Conservation (phyloP, 1,140 invertebrate genomes). For the Drosophila athabasca region DNA sequence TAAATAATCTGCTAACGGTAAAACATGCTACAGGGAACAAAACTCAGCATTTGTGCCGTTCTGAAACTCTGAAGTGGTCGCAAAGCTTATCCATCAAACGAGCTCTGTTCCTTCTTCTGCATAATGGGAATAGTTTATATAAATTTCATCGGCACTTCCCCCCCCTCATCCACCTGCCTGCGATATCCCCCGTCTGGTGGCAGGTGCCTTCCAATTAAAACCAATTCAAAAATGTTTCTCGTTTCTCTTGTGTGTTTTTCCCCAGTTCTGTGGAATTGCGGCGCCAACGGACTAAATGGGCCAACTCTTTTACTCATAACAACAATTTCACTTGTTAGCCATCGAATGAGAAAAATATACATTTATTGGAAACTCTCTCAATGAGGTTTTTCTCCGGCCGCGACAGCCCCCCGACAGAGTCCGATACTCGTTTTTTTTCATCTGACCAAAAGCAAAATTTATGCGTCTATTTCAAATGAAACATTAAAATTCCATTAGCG, state of each 20-base stretch:
- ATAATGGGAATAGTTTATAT: conserved; percentile 7
- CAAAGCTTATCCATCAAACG: too few relatives aligned
- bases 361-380: conserved; percentile 3
- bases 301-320: conserved; percentile 48
- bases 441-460: conserved; percentile 63
- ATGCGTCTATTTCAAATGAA: conserved; percentile 75
- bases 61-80: too few relatives aligned
- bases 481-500: conserved; percentile 82
- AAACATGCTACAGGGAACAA: too few relatives aligned
- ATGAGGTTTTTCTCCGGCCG: conserved; percentile 18
- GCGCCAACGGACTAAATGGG: conserved; percentile 60
- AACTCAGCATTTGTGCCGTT: too few relatives aligned
- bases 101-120: too few relatives aligned
- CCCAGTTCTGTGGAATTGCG: conserved; percentile 51
- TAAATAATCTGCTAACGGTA: too few relatives aligned
- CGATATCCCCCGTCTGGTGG: not conserved
- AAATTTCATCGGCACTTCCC: not conserved
- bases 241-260: conserved; percentile 30
- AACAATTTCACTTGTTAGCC: conserved; percentile 59
- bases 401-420: not conserved
- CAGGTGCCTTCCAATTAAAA: conserved; percentile 46
- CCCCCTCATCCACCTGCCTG: too few relatives aligned
- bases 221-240: conserved; percentile 32
- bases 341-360: conserved; percentile 8
- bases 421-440: conserved; percentile 54